A percentile compares a stretch with the other conserved stretches of the same genome.
Evolutionary conservation across 2,797 vertebrate species (phyloP).

Genomic region (Gephyroberyx darwinii): DNA sequence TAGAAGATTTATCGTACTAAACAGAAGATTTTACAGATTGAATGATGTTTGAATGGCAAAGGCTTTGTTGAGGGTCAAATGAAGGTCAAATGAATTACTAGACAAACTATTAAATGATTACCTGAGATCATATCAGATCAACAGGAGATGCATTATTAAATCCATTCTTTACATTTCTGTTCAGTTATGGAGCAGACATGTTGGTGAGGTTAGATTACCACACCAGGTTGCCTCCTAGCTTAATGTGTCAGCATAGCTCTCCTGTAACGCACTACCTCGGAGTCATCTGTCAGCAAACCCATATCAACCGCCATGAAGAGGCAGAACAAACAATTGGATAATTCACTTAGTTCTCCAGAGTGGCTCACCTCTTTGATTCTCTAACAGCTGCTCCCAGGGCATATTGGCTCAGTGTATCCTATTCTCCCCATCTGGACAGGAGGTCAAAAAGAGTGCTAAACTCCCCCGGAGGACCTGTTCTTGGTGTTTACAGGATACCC

Average conservation of each 20-base stretch:
- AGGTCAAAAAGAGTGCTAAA: constrained; percentile 41
- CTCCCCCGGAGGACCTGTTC: constrained; percentile 37
- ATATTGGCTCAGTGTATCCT: constrained; percentile 13
- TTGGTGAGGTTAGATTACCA: constrained; percentile 13
- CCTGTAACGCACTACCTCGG: constrained; percentile 18
- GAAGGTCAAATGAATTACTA: constrained; percentile 14
- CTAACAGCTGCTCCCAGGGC: constrained; percentile 24
- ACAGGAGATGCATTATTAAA: neutral
- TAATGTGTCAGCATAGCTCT: constrained; percentile 29
- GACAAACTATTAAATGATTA: neutral
- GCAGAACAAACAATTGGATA: constrained; percentile 33
- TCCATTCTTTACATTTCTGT: constrained; percentile 8
- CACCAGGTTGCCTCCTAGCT: constrained; percentile 12
- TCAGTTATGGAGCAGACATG: constrained; percentile 14
- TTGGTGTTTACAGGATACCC: constrained; percentile 43
- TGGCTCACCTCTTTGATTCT: constrained; percentile 19
- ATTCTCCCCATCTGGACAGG: constrained; percentile 28
- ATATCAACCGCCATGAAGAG: constrained; percentile 30
- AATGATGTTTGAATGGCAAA: too few species aligned
- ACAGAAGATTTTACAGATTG: neutral
- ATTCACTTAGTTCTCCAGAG: constrained; percentile 30
- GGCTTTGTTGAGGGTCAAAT: too few species aligned
- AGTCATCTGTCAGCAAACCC: constrained; percentile 15
- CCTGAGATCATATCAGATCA: neutral
- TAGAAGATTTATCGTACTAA: constrained; percentile 19